Percentiles rank a stretch among this genome's conserved stretches.
These are phyloP conservation scores for Microtus ochrogaster DNA, from an alignment of 2,113 vertebrate species.

Conservation along the genomic window DNA sequence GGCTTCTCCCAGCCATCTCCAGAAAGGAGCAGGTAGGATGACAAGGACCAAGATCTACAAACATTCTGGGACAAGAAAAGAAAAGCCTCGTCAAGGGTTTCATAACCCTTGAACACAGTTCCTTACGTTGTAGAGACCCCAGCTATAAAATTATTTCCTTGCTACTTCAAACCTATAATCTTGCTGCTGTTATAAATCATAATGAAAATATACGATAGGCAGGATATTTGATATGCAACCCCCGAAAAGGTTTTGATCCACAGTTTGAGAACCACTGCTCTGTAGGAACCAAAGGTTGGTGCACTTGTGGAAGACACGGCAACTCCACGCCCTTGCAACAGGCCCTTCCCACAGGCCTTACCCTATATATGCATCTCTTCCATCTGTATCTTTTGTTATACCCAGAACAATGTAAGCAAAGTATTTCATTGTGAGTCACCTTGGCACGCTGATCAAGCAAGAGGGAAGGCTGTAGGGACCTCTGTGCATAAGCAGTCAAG, in stretches of 20 bases:
- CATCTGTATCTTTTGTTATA: not conserved
- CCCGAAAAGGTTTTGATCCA: not conserved
- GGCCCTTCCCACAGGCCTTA: not conserved
- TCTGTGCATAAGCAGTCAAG: not conserved
- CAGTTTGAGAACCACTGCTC: not conserved
- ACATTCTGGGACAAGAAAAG: not conserved
- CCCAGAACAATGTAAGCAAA: not conserved
- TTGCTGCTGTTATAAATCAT: not conserved
- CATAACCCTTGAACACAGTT: not conserved
- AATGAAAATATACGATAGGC: not conserved
- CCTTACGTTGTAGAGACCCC: not conserved
- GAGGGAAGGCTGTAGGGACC: not conserved
- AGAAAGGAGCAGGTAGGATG: not conserved
- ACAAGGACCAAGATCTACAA: not conserved
- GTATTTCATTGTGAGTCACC: not conserved
- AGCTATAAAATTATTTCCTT: not conserved
- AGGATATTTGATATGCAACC: not conserved
- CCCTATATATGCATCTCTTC: not conserved
- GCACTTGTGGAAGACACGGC: not conserved
- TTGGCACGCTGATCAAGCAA: not conserved
- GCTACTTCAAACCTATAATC: not conserved
- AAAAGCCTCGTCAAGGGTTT: not conserved
- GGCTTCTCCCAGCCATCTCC: not conserved
- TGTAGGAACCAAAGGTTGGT: too few species aligned
- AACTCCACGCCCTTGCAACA: not conserved